These are phyloP conservation scores for Papio anubis DNA, from an alignment of 2,113 vertebrate species.

Conservation along the genomic window DNA sequence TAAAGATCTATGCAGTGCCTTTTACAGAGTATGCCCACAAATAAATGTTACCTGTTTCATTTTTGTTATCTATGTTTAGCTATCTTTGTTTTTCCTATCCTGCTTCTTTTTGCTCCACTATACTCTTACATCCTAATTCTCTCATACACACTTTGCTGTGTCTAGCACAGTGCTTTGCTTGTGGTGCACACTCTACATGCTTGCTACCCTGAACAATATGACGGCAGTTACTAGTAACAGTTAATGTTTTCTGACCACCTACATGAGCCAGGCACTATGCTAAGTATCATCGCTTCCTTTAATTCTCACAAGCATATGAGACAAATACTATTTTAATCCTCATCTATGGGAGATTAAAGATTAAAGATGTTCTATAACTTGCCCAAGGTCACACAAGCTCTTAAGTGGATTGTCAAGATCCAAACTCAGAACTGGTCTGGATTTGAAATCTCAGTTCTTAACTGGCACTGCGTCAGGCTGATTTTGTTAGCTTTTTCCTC, in stretches of 20 bases:
- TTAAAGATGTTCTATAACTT: conserved; percentile 33
- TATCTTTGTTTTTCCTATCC: not conserved
- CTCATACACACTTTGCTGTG: not conserved
- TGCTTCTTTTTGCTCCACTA: not conserved
- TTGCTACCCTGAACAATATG: not conserved
- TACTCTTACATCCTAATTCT: not conserved
- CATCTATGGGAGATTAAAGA: conserved; percentile 29
- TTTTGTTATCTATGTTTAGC: not conserved
- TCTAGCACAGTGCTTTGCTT: not conserved
- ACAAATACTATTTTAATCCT: conserved; percentile 39
- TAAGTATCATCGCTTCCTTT: conserved; percentile 21
- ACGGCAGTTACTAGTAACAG: not conserved
- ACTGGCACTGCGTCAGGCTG: not conserved
- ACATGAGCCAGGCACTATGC: not conserved
- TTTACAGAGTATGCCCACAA: not conserved
- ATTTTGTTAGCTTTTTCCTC: not conserved
- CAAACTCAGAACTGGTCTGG: not conserved
- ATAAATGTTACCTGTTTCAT: not conserved
- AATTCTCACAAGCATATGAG: conserved; percentile 38
- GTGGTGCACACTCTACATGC: not conserved
- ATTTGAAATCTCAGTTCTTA: not conserved
- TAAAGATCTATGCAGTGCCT: not conserved
- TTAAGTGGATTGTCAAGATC: not conserved
- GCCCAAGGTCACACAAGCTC: not conserved
- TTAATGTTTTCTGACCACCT: conserved; percentile 30